Conservation (phyloP, 2,113 vertebrate genomes). For the Nannospalax galili region DNA sequence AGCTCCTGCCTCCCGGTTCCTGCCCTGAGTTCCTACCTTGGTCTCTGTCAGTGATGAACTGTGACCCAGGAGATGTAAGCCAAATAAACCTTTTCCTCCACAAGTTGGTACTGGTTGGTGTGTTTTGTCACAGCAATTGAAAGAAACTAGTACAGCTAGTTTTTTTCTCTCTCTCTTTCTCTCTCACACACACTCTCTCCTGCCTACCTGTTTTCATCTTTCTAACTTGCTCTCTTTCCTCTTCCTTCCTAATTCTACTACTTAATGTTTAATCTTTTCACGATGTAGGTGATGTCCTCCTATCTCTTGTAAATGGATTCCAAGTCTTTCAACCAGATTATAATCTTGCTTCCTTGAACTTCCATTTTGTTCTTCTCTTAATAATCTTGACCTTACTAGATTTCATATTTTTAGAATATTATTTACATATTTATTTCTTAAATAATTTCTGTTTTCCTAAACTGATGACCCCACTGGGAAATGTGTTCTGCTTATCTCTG, state of each 20-base stretch:
- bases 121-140: no score
- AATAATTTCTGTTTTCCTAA: not conserved
- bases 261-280: slow-evolving; percentile 4
- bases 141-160: no score
- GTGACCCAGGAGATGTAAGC: no score
- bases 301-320: not conserved
- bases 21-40: no score
- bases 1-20: no score
- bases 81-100: no score
- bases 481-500: not conserved
- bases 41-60: no score
- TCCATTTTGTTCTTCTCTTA: slow-evolving; percentile 4
- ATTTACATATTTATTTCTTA: slow-evolving; percentile 16
- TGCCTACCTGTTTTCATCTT: no score
- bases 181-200: no score
- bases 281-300: not conserved
- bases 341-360: not conserved
- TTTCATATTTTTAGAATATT: slow-evolving; percentile 22
- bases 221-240: not conserved
- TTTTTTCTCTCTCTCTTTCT: no score
- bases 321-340: not conserved
- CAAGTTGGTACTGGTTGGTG: no score
- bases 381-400: not conserved
- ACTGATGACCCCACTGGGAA: not conserved
- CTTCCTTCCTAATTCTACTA: not conserved